phyloP scores from a whole-genome alignment of 2,797 vertebrate genomes.

The Clarias fuscus region DNA sequence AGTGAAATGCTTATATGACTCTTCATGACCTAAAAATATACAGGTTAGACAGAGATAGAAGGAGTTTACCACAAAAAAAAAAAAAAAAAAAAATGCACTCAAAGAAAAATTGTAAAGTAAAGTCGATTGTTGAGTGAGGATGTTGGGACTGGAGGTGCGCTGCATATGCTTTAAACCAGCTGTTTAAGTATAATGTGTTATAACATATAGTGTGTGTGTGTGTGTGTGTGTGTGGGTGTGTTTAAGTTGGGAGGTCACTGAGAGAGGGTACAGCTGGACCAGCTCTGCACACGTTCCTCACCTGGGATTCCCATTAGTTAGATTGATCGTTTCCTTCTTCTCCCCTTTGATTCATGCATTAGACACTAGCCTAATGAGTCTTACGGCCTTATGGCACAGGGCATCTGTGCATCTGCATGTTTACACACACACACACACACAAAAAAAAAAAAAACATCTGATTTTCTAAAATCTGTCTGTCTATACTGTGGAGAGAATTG shows the following conservation, averaged over 20 bases:
- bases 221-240: constrained; percentile 35
- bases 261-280: constrained; percentile 75
- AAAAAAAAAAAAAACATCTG: not conserved
- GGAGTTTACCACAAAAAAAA: too few relatives aligned
- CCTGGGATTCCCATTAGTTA: constrained; percentile 80
- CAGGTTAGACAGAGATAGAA: too few relatives aligned
- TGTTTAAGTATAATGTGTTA: constrained; percentile 28
- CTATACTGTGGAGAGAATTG: not conserved
- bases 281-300: constrained; percentile 66
- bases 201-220: constrained; percentile 32
- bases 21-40: too few relatives aligned
- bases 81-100: too few relatives aligned
- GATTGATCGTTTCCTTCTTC: constrained; percentile 81
- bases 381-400: constrained; percentile 75
- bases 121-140: not conserved
- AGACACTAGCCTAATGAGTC: constrained; percentile 79
- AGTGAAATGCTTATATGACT: too few relatives aligned
- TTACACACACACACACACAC: constrained; percentile 61
- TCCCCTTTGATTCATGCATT: constrained; percentile 82
- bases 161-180: constrained; percentile 26
- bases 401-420: constrained; percentile 74
- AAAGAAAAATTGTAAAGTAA: not conserved
- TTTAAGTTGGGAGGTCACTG: constrained; percentile 72
- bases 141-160: not conserved
- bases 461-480: constrained; percentile 2